Evolutionary conservation across 2,797 vertebrate species (phyloP).

Genomic region (Champsocephalus esox): DNA sequence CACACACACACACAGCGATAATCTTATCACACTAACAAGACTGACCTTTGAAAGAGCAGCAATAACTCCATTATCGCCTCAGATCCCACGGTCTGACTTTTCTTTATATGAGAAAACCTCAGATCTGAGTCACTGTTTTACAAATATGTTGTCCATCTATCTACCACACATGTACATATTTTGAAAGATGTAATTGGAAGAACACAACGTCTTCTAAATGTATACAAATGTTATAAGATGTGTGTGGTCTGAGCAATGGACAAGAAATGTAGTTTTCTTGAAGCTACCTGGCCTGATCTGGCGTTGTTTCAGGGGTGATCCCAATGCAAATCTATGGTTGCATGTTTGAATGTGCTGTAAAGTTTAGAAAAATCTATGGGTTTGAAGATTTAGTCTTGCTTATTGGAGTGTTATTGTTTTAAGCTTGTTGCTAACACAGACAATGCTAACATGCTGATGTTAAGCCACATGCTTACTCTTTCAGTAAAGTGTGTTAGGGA

Average conservation of each 20-base stretch:
- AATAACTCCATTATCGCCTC: not conserved
- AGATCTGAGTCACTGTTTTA: slow-evolving; percentile 7
- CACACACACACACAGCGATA: not conserved
- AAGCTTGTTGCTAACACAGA: not conserved
- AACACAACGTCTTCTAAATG: not conserved
- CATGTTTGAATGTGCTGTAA: not conserved
- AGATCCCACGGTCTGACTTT: not conserved
- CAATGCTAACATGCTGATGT: not conserved
- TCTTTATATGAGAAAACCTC: not conserved
- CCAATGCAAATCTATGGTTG: not conserved
- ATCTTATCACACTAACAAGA: slow-evolving; percentile 23
- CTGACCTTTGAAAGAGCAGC: slow-evolving; percentile 32
- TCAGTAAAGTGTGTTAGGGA: no score
- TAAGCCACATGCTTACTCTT: not conserved
- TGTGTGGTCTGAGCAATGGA: no score
- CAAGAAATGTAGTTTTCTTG: no score
- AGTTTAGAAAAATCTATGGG: not conserved
- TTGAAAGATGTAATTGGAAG: not conserved
- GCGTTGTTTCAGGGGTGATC: no score
- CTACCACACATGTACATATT: not conserved
- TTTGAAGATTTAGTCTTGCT: not conserved
- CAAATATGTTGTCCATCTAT: not conserved
- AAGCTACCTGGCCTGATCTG: no score
- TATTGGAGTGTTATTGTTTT: not conserved
- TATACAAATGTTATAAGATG: no score